These are phyloP conservation scores for Anolis sagrei DNA, from an alignment of 2,113 vertebrate genomes.

Conservation along the genomic window DNA sequence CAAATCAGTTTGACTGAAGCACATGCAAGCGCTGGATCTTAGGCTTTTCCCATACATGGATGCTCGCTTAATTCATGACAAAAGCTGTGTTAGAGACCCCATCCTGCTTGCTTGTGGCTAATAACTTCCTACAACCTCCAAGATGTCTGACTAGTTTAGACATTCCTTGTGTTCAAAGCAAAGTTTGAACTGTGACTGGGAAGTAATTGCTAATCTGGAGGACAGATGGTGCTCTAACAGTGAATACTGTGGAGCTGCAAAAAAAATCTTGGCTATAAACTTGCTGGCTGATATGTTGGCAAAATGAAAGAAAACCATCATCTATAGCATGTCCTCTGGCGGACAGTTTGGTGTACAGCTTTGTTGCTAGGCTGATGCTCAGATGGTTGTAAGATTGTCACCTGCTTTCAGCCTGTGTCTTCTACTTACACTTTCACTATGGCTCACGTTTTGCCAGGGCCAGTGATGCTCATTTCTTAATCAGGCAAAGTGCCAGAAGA, in stretches of 20 bases:
- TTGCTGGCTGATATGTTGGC: slow-evolving; percentile 22
- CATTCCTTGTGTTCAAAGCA: slow-evolving; percentile 28
- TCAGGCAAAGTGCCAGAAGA: neutral
- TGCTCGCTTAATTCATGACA: slow-evolving; percentile 3
- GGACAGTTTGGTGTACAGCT: neutral
- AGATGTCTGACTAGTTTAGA: slow-evolving; percentile 12
- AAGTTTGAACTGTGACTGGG: neutral
- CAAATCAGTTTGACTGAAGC: slow-evolving; percentile 21
- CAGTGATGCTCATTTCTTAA: neutral
- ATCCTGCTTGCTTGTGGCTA: slow-evolving; percentile 16
- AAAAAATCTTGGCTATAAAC: slow-evolving; percentile 5
- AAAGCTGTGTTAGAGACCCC: neutral
- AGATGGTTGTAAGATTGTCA: neutral
- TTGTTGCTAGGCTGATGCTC: neutral
- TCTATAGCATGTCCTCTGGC: slow-evolving; percentile 49
- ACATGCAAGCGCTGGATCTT: neutral
- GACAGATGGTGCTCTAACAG: neutral
- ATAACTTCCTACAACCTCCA: slow-evolving; percentile 19
- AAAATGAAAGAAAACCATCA: slow-evolving; percentile 40
- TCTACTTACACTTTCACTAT: neutral
- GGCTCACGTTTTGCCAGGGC: neutral
- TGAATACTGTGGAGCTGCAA: neutral
- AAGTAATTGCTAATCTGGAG: slow-evolving; percentile 24
- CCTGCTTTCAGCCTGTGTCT: neutral
- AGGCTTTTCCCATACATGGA: neutral